Conservation (phyloP, 2,888 invertebrate species). For the Nezara viridula region DNA sequence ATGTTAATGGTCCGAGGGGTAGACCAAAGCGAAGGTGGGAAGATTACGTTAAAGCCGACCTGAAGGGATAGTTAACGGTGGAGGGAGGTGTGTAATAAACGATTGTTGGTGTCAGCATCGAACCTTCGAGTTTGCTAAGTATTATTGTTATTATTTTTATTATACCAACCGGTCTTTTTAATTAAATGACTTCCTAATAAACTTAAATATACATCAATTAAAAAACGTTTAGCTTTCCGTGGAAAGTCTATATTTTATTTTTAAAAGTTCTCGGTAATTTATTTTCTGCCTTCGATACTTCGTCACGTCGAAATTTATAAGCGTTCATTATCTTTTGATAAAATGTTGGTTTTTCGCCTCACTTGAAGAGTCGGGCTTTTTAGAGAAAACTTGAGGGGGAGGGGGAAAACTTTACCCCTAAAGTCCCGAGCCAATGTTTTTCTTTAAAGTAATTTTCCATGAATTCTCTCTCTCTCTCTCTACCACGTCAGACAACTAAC, state of each 20-base stretch:
- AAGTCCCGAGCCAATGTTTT: not conserved
- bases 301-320: not conserved
- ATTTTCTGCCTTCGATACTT: not conserved
- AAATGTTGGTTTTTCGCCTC: constrained; percentile 14
- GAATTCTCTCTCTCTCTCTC: not conserved
- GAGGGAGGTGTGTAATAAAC: too few species aligned
- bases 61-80: too few species aligned
- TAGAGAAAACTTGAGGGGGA: not conserved
- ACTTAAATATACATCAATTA: too few species aligned
- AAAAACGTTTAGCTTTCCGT: not conserved
- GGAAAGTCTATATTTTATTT: not conserved
- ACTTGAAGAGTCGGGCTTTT: not conserved
- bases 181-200: too few species aligned
- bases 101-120: too few species aligned
- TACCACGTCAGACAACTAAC: not conserved
- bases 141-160: too few species aligned
- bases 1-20: too few species aligned
- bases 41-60: too few species aligned
- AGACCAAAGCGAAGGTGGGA: too few species aligned
- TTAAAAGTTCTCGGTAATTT: not conserved
- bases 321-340: not conserved
- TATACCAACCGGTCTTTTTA: too few species aligned
- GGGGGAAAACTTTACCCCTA: not conserved
- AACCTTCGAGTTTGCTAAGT: too few species aligned
- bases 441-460: not conserved